phyloP scores from a whole-genome alignment of 2,797 vertebrate species.

The Rhincodon typus region DNA sequence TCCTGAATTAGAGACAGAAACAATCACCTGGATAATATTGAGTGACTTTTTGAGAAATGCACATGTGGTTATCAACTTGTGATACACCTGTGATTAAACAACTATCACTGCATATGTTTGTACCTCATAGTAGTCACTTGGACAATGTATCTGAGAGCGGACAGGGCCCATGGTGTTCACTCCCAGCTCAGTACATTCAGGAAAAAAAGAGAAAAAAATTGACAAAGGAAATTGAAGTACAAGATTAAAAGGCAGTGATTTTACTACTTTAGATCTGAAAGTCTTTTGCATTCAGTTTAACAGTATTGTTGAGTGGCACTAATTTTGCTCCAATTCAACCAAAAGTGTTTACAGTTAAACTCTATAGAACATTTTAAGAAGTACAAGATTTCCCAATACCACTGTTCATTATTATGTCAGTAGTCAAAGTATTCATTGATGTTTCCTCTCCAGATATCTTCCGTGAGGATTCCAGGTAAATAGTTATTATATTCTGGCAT shows the following conservation, averaged over 20 bases:
- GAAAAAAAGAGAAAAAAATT: not conserved
- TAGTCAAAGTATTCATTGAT: conserved; percentile 20
- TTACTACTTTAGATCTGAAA: not conserved
- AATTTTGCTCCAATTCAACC: not conserved
- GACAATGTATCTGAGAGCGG: not conserved
- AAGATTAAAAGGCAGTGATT: not conserved
- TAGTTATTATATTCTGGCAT: conserved; percentile 32
- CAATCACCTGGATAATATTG: not conserved
- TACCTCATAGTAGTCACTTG: not conserved
- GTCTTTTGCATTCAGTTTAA: not conserved
- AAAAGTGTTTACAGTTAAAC: not conserved
- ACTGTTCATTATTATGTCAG: not conserved
- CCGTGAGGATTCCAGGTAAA: not conserved
- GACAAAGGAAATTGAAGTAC: not conserved
- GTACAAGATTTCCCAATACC: not conserved
- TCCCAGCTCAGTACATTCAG: not conserved
- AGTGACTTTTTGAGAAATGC: not conserved
- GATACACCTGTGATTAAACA: not conserved
- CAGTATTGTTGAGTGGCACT: not conserved
- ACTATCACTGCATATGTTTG: not conserved
- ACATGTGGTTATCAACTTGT: not conserved
- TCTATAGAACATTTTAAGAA: not conserved
- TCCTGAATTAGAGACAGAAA: not conserved
- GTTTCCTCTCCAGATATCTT: conserved; percentile 29
- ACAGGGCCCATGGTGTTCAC: not conserved